Conservation (phyloP, 1,140 invertebrate species). For the Acromyrmex heyeri region DNA sequence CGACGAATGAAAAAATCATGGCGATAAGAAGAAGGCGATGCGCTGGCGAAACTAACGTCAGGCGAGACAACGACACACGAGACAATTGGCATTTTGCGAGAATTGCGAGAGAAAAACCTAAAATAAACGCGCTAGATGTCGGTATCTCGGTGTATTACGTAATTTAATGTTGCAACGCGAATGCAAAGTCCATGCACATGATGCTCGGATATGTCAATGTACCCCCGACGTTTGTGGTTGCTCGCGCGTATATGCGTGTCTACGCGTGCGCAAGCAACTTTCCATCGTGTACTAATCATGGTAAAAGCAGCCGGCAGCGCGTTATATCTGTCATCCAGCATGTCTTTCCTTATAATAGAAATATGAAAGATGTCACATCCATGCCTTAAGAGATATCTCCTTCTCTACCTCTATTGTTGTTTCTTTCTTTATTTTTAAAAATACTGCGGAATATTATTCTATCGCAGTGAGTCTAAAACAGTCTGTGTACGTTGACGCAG, state of each 20-base stretch:
- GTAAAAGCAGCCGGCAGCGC: conserved; percentile 76
- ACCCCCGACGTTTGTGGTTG: neutral
- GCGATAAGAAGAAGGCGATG: neutral
- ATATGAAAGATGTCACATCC: conserved; percentile 75
- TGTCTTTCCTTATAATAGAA: conserved; percentile 78
- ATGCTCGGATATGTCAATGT: conserved; percentile 25
- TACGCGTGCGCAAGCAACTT: conserved; percentile 49
- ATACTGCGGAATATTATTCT: conserved; percentile 65
- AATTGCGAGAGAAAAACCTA: conserved; percentile 1
- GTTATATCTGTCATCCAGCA: conserved; percentile 69
- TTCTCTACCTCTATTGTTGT: conserved; percentile 28
- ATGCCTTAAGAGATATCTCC: conserved; percentile 51
- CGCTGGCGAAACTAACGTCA: neutral
- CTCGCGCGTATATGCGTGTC: conserved; percentile 39
- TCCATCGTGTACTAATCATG: conserved; percentile 77
- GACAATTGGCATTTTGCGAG: conserved; percentile 31
- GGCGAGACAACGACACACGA: neutral
- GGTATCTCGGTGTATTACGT: conserved; percentile 10
- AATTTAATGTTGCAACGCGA: conserved; percentile 48
- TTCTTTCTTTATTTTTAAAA: conserved; percentile 61
- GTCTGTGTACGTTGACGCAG: neutral
- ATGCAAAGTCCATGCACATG: conserved; percentile 46
- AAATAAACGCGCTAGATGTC: conserved; percentile 52
- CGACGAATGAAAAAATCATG: neutral
- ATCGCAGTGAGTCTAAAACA: neutral